Percentiles rank a stretch among this genome's conserved stretches.
Conservation (phyloP, 2,113 vertebrate species). For the Pelvicachromis taeniatus region DNA sequence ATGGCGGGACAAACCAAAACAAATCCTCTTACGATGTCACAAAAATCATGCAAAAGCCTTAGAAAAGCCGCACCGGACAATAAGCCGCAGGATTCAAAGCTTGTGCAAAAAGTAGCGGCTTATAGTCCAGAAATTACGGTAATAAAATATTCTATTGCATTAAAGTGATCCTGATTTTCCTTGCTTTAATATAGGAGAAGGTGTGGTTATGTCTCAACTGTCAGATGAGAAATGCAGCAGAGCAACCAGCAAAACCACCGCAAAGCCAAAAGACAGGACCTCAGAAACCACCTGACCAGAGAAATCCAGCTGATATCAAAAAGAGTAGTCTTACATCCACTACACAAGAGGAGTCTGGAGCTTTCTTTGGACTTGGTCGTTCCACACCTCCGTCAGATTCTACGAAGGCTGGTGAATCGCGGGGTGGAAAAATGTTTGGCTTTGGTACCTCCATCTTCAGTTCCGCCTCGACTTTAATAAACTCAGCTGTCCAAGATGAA, state of each 20-base stretch:
- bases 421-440: constrained; percentile 74
- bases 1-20: no score
- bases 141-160: not conserved
- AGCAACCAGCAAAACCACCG: constrained; percentile 53
- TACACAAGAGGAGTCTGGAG: constrained; percentile 64
- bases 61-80: no score
- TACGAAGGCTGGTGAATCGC: constrained; percentile 52
- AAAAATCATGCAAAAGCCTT: no score
- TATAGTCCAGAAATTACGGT: no score
- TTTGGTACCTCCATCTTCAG: constrained; percentile 66
- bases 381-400: constrained; percentile 44
- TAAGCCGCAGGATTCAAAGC: no score
- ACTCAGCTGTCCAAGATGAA: constrained; percentile 64
- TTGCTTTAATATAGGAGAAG: constrained; percentile 71
- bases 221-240: constrained; percentile 75
- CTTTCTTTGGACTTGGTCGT: constrained; percentile 68
- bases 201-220: constrained; percentile 97
- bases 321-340: constrained; percentile 66
- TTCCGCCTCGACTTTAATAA: constrained; percentile 70
- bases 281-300: constrained; percentile 58
- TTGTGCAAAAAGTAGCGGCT: no score
- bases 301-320: constrained; percentile 42
- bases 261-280: constrained; percentile 2
- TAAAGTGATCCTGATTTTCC: not conserved
- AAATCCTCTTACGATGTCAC: no score